Base-by-base conservation (phyloP, 2,113 vertebrate species). In the Lepus americanus region DNA sequence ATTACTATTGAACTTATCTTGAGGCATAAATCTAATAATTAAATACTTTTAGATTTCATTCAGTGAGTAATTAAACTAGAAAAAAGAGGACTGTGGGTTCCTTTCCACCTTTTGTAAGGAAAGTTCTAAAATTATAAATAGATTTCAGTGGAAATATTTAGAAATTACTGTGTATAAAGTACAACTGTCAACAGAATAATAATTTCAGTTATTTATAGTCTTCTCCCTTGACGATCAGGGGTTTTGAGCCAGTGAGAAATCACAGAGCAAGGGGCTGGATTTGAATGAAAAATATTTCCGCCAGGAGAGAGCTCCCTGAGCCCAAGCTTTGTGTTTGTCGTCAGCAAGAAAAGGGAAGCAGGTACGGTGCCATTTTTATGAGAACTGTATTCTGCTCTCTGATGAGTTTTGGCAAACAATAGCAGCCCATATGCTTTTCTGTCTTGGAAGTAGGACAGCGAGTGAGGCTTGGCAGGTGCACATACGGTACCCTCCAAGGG, bases 11-110 rank as follows among this genome's bases (percentile, higher is more conserved):
- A 98, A 97, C 96, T 97, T 98, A 98, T 98, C 97, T 97, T 96
- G 98, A 98, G 98, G 96, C 88, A 97, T 95, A 98, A 98, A 98
- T 98, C 98, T 97, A 98, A 97, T 98, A 98, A 98, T 98, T 98
- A 98, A 98, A 95, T 79, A 96, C 92, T 98, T 98, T 98, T 96
- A 97, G 78, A 98, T 97, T 98, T 96, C 96, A 97, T 97, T 97
- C 94, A 87, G 88, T 44, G 92, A 94, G 96, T 84, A 98, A 98
- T 98, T 98, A 98, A 98, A 97, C 97, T 95, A 92, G 82, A 95
- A 90, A 74, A 90, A 84, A 83, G 79, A 53, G 29, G 11, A 74
- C 94, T 39, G 22, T 55, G 55, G 69, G 70, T 97, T 86, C 92
- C 72, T 93, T 92, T 74, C 44, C 66, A 67, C 31, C 22, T 86